Evolutionary conservation across 2,113 vertebrate genomes (phyloP).

Genomic region (Piaya cayana): DNA sequence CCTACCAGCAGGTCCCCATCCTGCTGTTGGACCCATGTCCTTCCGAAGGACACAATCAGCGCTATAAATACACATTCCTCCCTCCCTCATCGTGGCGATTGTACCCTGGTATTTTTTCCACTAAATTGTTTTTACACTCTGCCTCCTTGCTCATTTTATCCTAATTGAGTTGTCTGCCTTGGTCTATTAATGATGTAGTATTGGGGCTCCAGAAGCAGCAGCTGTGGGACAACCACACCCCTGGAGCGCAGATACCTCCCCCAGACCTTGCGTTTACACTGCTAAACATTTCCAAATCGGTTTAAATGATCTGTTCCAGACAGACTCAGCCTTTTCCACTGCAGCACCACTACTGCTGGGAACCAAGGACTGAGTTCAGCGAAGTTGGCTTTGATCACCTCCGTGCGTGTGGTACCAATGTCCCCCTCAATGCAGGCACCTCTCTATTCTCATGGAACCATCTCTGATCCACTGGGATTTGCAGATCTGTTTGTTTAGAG

Average conservation of each 20-base stretch:
- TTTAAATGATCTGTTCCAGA: neutral
- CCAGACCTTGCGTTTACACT: neutral
- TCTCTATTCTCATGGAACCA: neutral
- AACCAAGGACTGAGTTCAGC: neutral
- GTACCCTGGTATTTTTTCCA: neutral
- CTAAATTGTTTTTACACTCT: neutral
- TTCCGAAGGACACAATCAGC: neutral
- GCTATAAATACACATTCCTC: neutral
- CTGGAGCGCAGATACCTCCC: neutral
- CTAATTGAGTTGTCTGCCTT: neutral
- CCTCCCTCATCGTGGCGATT: neutral
- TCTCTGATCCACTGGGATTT: neutral
- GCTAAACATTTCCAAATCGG: neutral
- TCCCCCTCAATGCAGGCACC: neutral
- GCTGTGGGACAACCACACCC: neutral
- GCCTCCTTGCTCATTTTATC: neutral
- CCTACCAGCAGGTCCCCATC: neutral
- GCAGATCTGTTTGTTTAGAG: neutral
- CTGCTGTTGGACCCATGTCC: neutral
- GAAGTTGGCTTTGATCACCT: neutral
- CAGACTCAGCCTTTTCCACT: accelerated
- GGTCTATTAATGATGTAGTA: neutral
- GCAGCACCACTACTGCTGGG: neutral
- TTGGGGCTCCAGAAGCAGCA: neutral
- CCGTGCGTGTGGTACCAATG: neutral